A percentile compares a stretch with the other conserved stretches of the same genome.
Conservation (phyloP, 1,140 invertebrate genomes). For the Temnothorax longispinosus region DNA sequence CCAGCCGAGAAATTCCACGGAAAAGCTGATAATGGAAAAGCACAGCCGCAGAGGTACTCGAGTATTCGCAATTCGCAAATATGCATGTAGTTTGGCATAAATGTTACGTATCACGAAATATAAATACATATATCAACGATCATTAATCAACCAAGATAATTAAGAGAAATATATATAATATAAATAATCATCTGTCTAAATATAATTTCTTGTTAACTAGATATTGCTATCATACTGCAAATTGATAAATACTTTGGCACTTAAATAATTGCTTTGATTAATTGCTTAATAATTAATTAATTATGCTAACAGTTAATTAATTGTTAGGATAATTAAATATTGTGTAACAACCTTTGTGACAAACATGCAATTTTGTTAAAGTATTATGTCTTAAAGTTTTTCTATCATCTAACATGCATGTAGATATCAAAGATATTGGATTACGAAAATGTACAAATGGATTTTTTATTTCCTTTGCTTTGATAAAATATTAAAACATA, state of each 20-base stretch:
- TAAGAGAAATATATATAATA: neutral
- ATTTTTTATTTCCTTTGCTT: too few relatives aligned
- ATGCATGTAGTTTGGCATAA: neutral
- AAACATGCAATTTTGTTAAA: neutral
- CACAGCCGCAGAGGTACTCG: conserved; percentile 33
- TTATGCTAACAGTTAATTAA: neutral
- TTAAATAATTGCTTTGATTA: neutral
- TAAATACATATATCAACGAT: neutral
- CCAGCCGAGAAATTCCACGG: conserved; percentile 18
- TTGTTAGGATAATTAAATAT: neutral
- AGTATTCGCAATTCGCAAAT: neutral
- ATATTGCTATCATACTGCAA: neutral
- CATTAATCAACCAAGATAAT: neutral
- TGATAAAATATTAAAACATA: too few relatives aligned
- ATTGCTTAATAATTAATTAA: neutral
- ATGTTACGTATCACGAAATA: neutral
- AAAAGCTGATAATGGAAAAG: conserved; percentile 13
- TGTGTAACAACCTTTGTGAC: neutral
- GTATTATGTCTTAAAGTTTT: too few relatives aligned
- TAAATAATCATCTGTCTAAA: neutral
- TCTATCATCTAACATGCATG: too few relatives aligned
- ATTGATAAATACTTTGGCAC: neutral
- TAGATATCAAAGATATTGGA: too few relatives aligned
- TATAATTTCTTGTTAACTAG: too few relatives aligned
- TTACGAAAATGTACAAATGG: too few relatives aligned